Base-by-base conservation (phyloP, 2,888 invertebrate genomes). In the Eretmocerus hayati region DNA sequence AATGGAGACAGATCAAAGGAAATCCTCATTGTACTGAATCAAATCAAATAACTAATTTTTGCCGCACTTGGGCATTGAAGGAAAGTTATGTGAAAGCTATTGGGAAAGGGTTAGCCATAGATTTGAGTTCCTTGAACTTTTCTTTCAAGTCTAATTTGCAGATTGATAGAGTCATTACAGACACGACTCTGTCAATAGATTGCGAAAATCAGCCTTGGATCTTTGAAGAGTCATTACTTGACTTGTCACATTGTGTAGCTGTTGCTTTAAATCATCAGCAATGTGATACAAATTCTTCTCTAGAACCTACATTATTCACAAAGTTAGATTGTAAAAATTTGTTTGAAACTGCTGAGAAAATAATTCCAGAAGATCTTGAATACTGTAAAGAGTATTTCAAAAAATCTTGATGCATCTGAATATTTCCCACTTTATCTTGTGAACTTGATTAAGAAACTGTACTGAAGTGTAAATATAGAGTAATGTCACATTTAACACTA, bases 31-130 rank as follows among this genome's bases (percentile, higher is more conserved):
- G 59, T n/a, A 20, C 60, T 3, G 84, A 88, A 58, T 62, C 64
- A 19, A 77, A 84, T n/a, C 83, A 89, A 67, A 73, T 90, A 30
- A 75, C 76, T 15, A 83, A 84, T 63, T 96, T 95, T 72, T 92
- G 86, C 69, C 77, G 95, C 53, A 79, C 87, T 63, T 96, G 96
- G 95, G 87, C 91, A 60, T 75, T 96, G 41, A 96, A 96, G 72
- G 95, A 96, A 70, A 87, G 92, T 66, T 93, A 91, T 67, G 87
- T 91, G 0, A 96, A 96, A 74, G 93, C 94, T 55, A 77, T 85
- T 46, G 94, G 95, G 18, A 75, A 85, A 20, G 95, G 95, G 23
- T 83, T 96, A 45, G 84, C 85, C 0, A 75, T 86, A 54, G 82
- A 88, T 61, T 75, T 96, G 37, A 75, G 80, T 57, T 78, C 84